These are phyloP conservation scores for Philaethria dido DNA, from an alignment of 2,888 invertebrate species.

Conservation along the genomic window DNA sequence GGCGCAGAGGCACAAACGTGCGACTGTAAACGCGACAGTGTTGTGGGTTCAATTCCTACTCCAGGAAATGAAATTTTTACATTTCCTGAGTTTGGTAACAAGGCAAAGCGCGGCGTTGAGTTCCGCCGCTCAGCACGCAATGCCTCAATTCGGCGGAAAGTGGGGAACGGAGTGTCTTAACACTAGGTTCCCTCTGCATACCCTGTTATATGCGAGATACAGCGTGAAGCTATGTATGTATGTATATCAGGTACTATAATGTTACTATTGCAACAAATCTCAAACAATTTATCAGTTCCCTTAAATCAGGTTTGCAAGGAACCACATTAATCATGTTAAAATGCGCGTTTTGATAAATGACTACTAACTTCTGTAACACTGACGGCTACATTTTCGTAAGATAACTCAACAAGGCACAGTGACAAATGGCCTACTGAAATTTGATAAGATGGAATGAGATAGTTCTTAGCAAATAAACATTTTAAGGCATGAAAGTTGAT, in stretches of 20 bases:
- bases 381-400: slow-evolving; percentile 1
- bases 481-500: background rate
- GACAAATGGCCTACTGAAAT: slow-evolving; percentile 24
- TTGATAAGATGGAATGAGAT: slow-evolving; percentile 23
- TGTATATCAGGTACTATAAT: background rate
- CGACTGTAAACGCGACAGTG: too few relatives aligned
- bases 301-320: slow-evolving; percentile 13
- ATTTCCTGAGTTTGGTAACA: too few relatives aligned
- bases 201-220: too few relatives aligned
- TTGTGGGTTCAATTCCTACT: too few relatives aligned
- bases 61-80: too few relatives aligned
- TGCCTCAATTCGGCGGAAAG: too few relatives aligned
- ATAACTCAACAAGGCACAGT: slow-evolving; percentile 2
- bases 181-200: too few relatives aligned
- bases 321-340: slow-evolving; percentile 21
- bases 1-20: too few relatives aligned
- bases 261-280: background rate
- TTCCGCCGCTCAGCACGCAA: too few relatives aligned
- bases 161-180: too few relatives aligned
- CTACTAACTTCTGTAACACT: slow-evolving; percentile 10
- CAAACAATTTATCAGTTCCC: slow-evolving; percentile 18
- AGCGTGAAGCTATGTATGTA: too few relatives aligned
- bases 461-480: background rate
- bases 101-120: too few relatives aligned
- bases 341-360: slow-evolving; percentile 26